Evolutionary conservation across 2,113 vertebrate species (phyloP), one percentile per base, ranked within the genome.

Genomic region (Pachypanchax playfairii): DNA sequence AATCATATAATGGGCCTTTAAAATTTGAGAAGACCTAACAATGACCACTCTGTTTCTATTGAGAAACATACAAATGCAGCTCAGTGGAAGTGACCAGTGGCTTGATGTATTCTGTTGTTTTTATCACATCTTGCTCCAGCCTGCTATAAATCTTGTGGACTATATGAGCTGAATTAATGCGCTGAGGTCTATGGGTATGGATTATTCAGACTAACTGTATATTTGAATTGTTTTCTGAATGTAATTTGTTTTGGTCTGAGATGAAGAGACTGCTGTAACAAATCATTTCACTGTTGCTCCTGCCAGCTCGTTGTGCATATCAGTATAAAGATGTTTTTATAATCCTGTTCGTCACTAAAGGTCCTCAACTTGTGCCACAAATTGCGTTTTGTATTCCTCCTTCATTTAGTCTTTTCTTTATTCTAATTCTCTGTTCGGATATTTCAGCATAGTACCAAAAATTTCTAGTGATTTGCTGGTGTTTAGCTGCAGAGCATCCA

Each of bases 131-230:
- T 61, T 12, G 21, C 62, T 41, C 53, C 4, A 18, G 77, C 77
- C 65, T 66, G 41, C 76, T 82, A 89, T 89, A 86, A 82, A 87
- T 90, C 87, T 84, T 83, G 67, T 65, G 65, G 71, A 74, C 70
- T 56, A 53, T 61, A 70, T 73, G 64, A 68, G 71, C 72, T 77
- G 75, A 83, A 89, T 82, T 78, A 78, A 82, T 85, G 64, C 79
- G 44, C 73, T 26, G 29, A 51, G 82, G 83, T 74, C 75, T 57
- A 48, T 50, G 64, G 70, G 77, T 84, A 86, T 83, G 80, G 85
- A 88, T 87, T 82, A 77, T 75, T 72, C 79, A 79, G 80, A 87
- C 69, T 69, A 52, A 63, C 48, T 22, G 18, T 68, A 33, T 70
- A 71, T 85, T 80, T 84, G 79, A 80, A 84, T 83, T 75, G 77